Percentiles rank a stretch among this genome's conserved stretches.
Conservation (phyloP, 64 coral and sea anemone genomes). For the Trachythela sp. region DNA sequence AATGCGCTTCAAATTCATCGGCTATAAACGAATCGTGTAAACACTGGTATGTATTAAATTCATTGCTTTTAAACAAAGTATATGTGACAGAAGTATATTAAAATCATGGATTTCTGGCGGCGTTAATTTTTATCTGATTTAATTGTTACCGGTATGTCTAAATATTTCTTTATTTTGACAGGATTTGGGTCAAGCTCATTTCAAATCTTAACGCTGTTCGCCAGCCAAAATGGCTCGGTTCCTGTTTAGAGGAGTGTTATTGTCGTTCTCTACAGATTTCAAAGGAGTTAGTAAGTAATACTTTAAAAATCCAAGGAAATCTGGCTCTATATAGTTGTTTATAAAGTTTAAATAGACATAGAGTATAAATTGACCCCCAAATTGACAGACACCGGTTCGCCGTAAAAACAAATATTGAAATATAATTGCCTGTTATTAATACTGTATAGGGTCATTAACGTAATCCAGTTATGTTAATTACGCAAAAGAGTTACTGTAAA, state of each 20-base stretch:
- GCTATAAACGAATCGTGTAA: background rate
- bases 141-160: too few species aligned
- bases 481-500: too few species aligned
- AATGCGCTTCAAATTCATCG: background rate
- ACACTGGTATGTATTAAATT: background rate
- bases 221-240: background rate
- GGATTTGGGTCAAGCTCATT: background rate
- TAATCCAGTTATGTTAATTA: too few species aligned
- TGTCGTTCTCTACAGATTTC: background rate
- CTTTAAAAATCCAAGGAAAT: background rate
- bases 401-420: too few species aligned
- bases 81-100: background rate
- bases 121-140: background rate
- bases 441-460: too few species aligned
- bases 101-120: background rate
- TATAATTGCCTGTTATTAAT: too few species aligned
- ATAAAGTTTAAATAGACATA: background rate
- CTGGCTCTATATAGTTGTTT: background rate
- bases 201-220: background rate
- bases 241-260: background rate
- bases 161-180: background rate
- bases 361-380: too few species aligned
- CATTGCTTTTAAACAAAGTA: background rate
- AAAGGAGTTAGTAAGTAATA: background rate
- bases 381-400: too few species aligned